These are phyloP conservation scores for Apoderus coryli DNA, from an alignment of 2,888 invertebrate species.

Conservation along the genomic window DNA sequence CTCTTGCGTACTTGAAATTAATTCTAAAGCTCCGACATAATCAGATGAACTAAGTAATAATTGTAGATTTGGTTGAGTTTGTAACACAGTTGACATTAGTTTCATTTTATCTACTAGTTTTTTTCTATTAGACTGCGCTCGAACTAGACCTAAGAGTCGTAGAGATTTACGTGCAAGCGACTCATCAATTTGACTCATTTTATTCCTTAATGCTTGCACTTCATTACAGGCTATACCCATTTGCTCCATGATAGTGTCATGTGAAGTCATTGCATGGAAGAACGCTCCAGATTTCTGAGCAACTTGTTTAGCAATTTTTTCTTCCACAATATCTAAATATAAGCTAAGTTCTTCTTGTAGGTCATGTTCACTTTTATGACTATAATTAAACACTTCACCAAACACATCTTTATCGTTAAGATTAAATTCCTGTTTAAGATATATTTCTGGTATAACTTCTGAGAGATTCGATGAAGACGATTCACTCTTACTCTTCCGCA, in stretches of 20 bases:
- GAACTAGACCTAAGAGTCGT: slow-evolving; percentile 56
- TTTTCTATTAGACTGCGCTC: slow-evolving; percentile 48
- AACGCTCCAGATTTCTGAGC: slow-evolving; percentile 93
- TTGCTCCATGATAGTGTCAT: slow-evolving; percentile 92
- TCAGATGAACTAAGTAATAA: slow-evolving; percentile 86
- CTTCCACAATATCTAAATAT: slow-evolving; percentile 89
- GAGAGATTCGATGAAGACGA: slow-evolving; percentile 30
- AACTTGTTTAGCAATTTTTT: slow-evolving; percentile 83
- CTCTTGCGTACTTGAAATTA: slow-evolving; percentile 93
- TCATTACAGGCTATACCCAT: slow-evolving; percentile 71
- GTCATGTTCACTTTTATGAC: slow-evolving; percentile 38
- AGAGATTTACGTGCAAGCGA: slow-evolving; percentile 68
- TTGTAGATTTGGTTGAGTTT: slow-evolving; percentile 96
- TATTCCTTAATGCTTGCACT: slow-evolving; percentile 56
- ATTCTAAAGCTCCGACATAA: slow-evolving; percentile 92
- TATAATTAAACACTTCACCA: slow-evolving; percentile 61
- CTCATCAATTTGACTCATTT: slow-evolving; percentile 62
- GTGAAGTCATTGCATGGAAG: slow-evolving; percentile 96
- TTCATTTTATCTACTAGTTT: slow-evolving; percentile 62
- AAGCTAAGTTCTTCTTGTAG: slow-evolving; percentile 86
- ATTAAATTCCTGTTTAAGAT: slow-evolving; percentile 64
- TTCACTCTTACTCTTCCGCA: slow-evolving; percentile 28
- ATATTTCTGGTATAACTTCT: slow-evolving; percentile 70
- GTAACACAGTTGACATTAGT: slow-evolving; percentile 88
- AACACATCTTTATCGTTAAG: slow-evolving; percentile 71